Conservation (phyloP, 2,888 invertebrate genomes). For the Therioaphis trifolii region DNA sequence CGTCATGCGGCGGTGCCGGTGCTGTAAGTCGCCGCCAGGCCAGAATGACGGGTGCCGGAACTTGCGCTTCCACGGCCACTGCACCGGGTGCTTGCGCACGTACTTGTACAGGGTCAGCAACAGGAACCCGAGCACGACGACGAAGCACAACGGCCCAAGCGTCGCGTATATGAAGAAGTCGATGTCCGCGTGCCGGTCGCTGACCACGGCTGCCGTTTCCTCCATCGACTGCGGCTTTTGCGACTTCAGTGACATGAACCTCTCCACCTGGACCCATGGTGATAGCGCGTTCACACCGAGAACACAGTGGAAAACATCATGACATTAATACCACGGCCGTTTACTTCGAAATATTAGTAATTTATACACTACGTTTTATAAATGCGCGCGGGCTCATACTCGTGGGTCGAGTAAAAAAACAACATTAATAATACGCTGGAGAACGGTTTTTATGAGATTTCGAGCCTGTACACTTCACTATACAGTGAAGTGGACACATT, state of each 20-base stretch:
- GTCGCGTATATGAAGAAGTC: slow-evolving; percentile 67
- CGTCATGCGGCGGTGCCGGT: slow-evolving; percentile 65
- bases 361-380: too few relatives aligned
- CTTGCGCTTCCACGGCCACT: slow-evolving; percentile 66
- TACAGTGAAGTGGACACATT: too few relatives aligned
- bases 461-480: too few relatives aligned
- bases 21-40: slow-evolving; percentile 64
- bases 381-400: too few relatives aligned
- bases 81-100: slow-evolving; percentile 63
- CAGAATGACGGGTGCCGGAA: slow-evolving; percentile 65
- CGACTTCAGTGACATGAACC: slow-evolving; percentile 66
- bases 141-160: slow-evolving; percentile 65
- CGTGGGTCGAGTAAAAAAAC: too few relatives aligned
- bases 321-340: too few relatives aligned
- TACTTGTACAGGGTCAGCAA: slow-evolving; percentile 62
- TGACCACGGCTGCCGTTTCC: slow-evolving; percentile 65
- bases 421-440: too few relatives aligned
- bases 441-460: too few relatives aligned
- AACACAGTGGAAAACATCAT: too few relatives aligned
- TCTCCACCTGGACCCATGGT: slow-evolving; percentile 59
- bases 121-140: slow-evolving; percentile 65
- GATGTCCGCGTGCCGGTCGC: slow-evolving; percentile 67
- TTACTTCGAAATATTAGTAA: too few relatives aligned
- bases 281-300: not conserved
- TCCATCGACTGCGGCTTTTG: slow-evolving; percentile 66